Percentiles rank a stretch among this genome's conserved stretches.
phyloP scores from a whole-genome alignment of 2,888 invertebrate genomes.

The Alviniconcha strummeri region DNA sequence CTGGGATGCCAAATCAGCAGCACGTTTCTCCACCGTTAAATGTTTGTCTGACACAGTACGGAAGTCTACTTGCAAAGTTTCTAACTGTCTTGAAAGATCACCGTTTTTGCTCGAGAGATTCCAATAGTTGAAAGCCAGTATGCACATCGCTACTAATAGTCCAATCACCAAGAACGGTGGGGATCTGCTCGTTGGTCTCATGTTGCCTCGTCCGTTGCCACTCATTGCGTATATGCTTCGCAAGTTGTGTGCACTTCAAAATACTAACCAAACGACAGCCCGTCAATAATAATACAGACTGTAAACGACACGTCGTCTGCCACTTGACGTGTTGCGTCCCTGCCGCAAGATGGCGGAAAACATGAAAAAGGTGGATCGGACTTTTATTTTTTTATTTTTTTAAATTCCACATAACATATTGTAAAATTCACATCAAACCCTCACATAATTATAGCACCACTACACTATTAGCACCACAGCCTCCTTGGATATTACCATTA shows the following conservation, averaged over 20 bases:
- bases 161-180: conserved; percentile 63
- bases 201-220: conserved; percentile 55
- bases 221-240: conserved; percentile 40
- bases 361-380: conserved; percentile 1
- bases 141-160: conserved; percentile 55
- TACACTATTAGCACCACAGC: background rate
- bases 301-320: conserved; percentile 1
- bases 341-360: background rate
- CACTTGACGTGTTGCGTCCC: background rate
- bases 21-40: conserved; percentile 50
- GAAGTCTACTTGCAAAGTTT: conserved; percentile 45
- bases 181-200: conserved; percentile 55
- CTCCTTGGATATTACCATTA: no score
- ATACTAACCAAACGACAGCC: background rate
- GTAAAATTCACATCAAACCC: background rate
- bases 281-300: no score
- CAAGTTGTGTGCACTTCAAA: background rate
- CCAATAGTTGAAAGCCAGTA: conserved; percentile 63
- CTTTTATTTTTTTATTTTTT: background rate
- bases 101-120: conserved; percentile 54
- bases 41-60: conserved; percentile 49
- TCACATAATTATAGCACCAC: background rate
- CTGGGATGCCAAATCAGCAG: conserved; percentile 8
- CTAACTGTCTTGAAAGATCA: conserved; percentile 35
- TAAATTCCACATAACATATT: background rate